Evolutionary conservation across 2,888 invertebrate genomes (phyloP).

Genomic region (Drosophila borborema): DNA sequence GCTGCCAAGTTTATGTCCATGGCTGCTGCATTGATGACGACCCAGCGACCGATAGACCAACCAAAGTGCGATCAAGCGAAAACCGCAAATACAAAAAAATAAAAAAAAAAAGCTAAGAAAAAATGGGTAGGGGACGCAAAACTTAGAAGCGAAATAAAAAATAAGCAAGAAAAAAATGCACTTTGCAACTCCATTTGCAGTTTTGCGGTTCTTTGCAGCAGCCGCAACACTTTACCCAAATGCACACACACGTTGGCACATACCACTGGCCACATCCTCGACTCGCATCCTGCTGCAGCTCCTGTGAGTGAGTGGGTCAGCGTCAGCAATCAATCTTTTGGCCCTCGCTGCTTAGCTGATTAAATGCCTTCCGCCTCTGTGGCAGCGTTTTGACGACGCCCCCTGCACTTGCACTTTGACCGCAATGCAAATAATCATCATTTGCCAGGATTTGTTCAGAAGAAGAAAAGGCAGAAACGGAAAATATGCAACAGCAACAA

Average conservation of each 20-base stretch:
- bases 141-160: conserved; percentile 26
- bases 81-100: conserved; percentile 59
- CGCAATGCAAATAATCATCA: conserved; percentile 66
- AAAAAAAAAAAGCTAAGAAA: conserved; percentile 9
- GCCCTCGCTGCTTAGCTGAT: conserved; percentile 25
- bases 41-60: conserved; percentile 78
- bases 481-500: too few relatives aligned
- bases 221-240: conserved; percentile 42
- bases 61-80: conserved; percentile 72
- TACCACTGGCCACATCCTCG: conserved; percentile 22
- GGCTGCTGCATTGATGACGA: conserved; percentile 74
- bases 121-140: conserved; percentile 5
- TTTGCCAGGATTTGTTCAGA: conserved; percentile 44
- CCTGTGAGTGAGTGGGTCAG: conserved; percentile 50
- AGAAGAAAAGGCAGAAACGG: neutral
- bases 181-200: conserved; percentile 50
- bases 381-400: conserved; percentile 35
- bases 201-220: conserved; percentile 52
- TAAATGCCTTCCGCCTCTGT: conserved; percentile 31
- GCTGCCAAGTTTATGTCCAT: conserved; percentile 58
- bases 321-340: conserved; percentile 43
- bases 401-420: conserved; percentile 60
- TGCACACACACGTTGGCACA: conserved; percentile 7
- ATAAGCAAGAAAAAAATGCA: conserved; percentile 42
- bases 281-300: conserved; percentile 30